Evolutionary conservation across 2,888 invertebrate species (phyloP).

Genomic region (Amaurobius ferox): DNA sequence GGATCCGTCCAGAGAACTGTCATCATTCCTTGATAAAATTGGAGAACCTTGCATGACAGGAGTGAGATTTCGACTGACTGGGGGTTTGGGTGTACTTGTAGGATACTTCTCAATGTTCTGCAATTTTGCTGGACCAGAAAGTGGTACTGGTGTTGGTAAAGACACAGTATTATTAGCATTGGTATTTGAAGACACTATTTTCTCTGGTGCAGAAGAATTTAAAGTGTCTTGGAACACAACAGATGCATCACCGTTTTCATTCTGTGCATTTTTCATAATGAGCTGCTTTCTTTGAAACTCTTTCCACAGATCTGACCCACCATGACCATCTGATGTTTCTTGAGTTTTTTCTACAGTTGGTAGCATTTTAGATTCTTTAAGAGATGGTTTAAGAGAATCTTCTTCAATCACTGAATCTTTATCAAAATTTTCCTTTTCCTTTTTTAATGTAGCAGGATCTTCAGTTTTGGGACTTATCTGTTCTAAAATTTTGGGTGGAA

Average conservation of each 20-base stretch:
- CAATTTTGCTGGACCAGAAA: slow-evolving; percentile 49
- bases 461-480: slow-evolving; percentile 56
- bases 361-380: neutral
- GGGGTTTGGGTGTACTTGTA: slow-evolving; percentile 72
- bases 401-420: slow-evolving; percentile 27
- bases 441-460: slow-evolving; percentile 34
- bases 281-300: slow-evolving; percentile 71
- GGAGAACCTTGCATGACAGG: slow-evolving; percentile 61
- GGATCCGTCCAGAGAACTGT: slow-evolving; percentile 57
- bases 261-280: slow-evolving; percentile 24
- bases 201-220: neutral
- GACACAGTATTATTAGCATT: slow-evolving; percentile 6
- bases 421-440: slow-evolving; percentile 10
- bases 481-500: slow-evolving; percentile 62
- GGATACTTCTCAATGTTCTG: slow-evolving; percentile 60
- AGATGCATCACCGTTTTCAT: slow-evolving; percentile 23
- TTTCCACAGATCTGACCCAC: slow-evolving; percentile 73
- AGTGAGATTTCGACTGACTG: slow-evolving; percentile 28
- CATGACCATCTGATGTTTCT: slow-evolving; percentile 23
- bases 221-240: slow-evolving; percentile 8
- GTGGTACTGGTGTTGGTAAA: slow-evolving; percentile 29
- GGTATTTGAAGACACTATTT: neutral
- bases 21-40: slow-evolving; percentile 56
- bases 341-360: slow-evolving; percentile 13
- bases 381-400: slow-evolving; percentile 54